Base-by-base conservation (phyloP, 2,797 vertebrate genomes). In the Microhierax caerulescens region DNA sequence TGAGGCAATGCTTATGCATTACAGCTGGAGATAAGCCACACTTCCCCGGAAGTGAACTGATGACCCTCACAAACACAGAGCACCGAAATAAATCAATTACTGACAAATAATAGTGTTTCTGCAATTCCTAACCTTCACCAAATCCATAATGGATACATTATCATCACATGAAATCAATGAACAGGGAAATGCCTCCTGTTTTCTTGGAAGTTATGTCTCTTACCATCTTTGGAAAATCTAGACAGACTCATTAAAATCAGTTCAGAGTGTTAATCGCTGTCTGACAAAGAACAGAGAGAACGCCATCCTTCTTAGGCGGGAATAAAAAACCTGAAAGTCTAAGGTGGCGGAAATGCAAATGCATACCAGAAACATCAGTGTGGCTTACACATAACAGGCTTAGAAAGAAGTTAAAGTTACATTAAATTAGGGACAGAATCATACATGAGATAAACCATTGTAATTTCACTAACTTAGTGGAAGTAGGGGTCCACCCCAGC, bases 41-140 rank as follows among this genome's bases (percentile, higher is more conserved):
- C 81, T 92, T 95, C 82, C 59, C 43, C 48, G 4, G 51, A 63
- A 89, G 45, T 69, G 73, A 95, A 60, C 75, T 70, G 50, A 30
- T 88, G 95, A 94, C 81, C 51, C 70, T 43, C 53, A 67, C 90
- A 84, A 77, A 95, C 70, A 50, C 25, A 85, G 67, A 84, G 53
- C 45, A 48, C 15, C 37, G n/a, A 93, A 96, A 95, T 45, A 36
- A 45, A 95, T 94, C 75, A 86, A 36, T 88, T 96, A 67, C 68
- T 37, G 93, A 32, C 56, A 34, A 75, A 69, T 90, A 90, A 95
- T 77, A 53, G 75, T 34, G 22, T 37, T 86, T 69, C 54, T 77
- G 32, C 43, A 30, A 32, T 47, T 95, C 70, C 61, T 93, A 89
- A 85, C 56, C 36, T 56, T 83, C 41, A 61, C 22, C 18, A 39